Evolutionary conservation across 2,797 vertebrate species (phyloP), one percentile per base, ranked within the genome.

Genomic region (Macrochelys suwanniensis): DNA sequence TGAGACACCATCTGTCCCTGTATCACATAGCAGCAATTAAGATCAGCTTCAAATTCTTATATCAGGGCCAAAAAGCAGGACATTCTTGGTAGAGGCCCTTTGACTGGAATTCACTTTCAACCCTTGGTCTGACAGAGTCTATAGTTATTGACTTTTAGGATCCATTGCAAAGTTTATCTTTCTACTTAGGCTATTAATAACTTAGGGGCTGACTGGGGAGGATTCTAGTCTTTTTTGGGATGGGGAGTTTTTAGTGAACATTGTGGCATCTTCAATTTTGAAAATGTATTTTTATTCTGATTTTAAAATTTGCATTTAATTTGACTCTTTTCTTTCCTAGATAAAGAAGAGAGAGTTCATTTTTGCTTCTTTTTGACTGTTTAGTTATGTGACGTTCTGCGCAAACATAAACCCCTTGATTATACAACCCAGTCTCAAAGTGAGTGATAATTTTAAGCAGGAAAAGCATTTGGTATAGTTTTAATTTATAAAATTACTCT

Each of bases 401-500:
- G n/a, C 47, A 88, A 23, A 54, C 31, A 54, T 47, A 92, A 21
- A 71, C 50, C 37, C 51, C 74, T 47, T 81, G 53, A 57, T 51
- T 80, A 74, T 80, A 71, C 7, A 59, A n/a, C 21, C 54, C n/a
- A 57, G 21, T 79, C 45, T 71, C 61, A 92, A 71, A 88, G 25
- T 11, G 13, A 84, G 59, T 78, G 85, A 16, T 93, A 82, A 80
- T 57, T 50, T 79, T 42, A 68, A 37, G 16, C 9, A 76, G 59
- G 74, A 28, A 51, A 37, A 51, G 3, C 7, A 47, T 37, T 49
- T 50, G 47, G 25, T 79, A 5, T 12, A 28, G 84, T 78, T 90
- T 94, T 71, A 53, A 78, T 54, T 87, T 83, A 78, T 9, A 77
- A 13, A 65, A 80, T 50, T 90, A 87, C 86, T 79, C 82, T 82